phyloP scores from a whole-genome alignment of 2,113 vertebrate species.

The Micronycteris hirsuta region DNA sequence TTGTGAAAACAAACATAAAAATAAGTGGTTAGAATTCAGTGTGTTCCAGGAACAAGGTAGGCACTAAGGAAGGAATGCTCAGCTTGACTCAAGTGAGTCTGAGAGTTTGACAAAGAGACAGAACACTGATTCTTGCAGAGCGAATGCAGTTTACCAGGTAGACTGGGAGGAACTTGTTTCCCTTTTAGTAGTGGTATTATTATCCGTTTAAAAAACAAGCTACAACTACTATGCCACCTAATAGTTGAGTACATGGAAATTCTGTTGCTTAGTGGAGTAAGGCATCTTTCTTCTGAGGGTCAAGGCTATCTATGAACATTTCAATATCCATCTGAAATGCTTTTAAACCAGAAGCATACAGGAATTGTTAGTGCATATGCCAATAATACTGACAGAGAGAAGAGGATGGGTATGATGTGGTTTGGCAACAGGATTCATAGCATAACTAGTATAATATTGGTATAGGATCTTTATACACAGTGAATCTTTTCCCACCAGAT shows the following conservation, averaged over 20 bases:
- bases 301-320: not conserved
- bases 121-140: not conserved
- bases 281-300: not conserved
- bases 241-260: not conserved
- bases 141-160: not conserved
- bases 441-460: not conserved
- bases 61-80: not conserved
- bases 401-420: not conserved
- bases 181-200: not conserved
- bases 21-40: not conserved
- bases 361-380: not conserved
- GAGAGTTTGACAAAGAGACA: not conserved
- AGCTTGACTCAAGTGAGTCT: not conserved
- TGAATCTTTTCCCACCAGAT: not conserved
- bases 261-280: not conserved
- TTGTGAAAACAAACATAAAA: not conserved
- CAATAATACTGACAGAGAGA: not conserved
- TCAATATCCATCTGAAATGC: not conserved
- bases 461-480: not conserved
- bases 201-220: not conserved
- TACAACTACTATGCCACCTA: not conserved
- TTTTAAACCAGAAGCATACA: not conserved
- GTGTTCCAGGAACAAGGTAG: not conserved
- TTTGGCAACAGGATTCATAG: not conserved
- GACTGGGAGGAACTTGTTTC: not conserved